These are phyloP conservation scores for Enteromius fasciolatus DNA, from an alignment of 2,797 vertebrate species.

Conservation along the genomic window DNA sequence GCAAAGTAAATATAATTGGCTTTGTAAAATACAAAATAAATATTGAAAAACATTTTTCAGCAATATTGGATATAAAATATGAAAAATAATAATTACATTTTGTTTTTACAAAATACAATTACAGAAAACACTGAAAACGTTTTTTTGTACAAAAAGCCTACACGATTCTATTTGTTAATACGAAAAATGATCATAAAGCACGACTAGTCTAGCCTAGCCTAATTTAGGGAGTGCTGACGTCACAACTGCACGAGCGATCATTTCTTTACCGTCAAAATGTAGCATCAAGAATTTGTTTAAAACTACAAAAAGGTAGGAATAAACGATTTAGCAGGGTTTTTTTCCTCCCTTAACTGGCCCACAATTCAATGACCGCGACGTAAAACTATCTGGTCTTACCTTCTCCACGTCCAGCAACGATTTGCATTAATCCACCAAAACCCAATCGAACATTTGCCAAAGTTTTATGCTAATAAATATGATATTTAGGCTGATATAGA, in stretches of 20 bases:
- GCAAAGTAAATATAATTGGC: not conserved
- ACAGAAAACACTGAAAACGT: not conserved
- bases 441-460: conserved; percentile 1
- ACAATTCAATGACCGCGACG: not conserved
- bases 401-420: conserved; percentile 62
- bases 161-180: not conserved
- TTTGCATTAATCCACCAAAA: conserved; percentile 73
- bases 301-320: not conserved
- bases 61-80: not conserved
- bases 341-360: conserved; percentile 12
- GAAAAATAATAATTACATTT: not conserved
- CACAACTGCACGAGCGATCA: not conserved
- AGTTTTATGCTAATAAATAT: not conserved
- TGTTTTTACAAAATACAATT: not conserved
- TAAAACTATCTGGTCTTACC: conserved; percentile 67
- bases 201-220: not conserved
- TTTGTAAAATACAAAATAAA: not conserved
- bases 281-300: not conserved
- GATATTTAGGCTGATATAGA: not conserved
- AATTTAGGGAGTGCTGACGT: not conserved
- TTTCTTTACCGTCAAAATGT: not conserved
- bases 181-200: not conserved
- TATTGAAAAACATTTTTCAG: not conserved
- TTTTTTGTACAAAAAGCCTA: not conserved
- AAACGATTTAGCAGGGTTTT: conserved; percentile 31